Conservation (phyloP, 2,888 invertebrate genomes). For the Polymixis lichenea region DNA sequence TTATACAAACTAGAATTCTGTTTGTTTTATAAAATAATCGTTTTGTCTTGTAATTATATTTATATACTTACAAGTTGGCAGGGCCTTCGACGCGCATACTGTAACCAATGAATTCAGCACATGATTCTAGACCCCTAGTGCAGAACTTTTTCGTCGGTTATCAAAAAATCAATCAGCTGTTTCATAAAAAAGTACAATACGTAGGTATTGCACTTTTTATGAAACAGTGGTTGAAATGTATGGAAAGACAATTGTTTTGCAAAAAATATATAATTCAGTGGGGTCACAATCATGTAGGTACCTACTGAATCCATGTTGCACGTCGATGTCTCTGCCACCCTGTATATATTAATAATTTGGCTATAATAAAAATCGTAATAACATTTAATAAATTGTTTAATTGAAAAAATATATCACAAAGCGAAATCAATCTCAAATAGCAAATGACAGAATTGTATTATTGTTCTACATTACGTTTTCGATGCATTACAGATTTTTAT, state of each 20-base stretch:
- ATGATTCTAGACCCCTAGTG: too few relatives aligned
- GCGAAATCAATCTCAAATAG: slow-evolving; percentile 41
- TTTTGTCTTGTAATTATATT: neutral
- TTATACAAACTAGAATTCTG: neutral
- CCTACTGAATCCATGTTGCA: neutral
- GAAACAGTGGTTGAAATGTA: too few relatives aligned
- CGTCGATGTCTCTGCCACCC: too few relatives aligned
- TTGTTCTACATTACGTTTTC: slow-evolving; percentile 9
- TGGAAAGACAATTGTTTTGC: too few relatives aligned
- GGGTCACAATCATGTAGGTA: neutral
- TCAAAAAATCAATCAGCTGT: too few relatives aligned
- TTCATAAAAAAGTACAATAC: too few relatives aligned
- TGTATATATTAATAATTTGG: neutral
- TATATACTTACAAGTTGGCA: too few relatives aligned
- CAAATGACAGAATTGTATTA: slow-evolving; percentile 16
- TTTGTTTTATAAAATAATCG: slow-evolving; percentile 19
- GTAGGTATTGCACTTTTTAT: too few relatives aligned
- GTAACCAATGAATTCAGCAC: too few relatives aligned
- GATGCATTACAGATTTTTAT: neutral
- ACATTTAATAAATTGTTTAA: slow-evolving; percentile 47
- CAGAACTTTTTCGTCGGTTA: too few relatives aligned
- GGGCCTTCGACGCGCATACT: too few relatives aligned
- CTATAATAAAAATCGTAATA: slow-evolving; percentile 24
- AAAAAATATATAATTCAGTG: too few relatives aligned
- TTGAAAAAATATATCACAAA: slow-evolving; percentile 56